Percentiles rank a stretch among this genome's conserved stretches.
Evolutionary conservation across 2,888 invertebrate genomes (phyloP).

Genomic region (Taenaris catops): DNA sequence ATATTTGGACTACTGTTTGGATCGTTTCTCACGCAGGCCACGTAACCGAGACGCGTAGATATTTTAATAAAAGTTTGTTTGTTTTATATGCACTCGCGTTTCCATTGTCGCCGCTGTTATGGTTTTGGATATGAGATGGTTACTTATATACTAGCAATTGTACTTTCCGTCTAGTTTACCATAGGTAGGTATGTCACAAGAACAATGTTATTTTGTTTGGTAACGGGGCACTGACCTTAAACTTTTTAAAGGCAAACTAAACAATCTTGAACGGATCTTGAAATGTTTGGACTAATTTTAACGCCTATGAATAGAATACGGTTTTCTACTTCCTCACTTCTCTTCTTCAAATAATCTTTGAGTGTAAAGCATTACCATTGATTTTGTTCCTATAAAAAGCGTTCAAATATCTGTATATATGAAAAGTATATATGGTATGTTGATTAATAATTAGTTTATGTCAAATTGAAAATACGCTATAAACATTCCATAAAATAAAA

Average conservation of each 20-base stretch:
- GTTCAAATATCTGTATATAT: too few species aligned
- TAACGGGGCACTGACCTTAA: constrained; percentile 8
- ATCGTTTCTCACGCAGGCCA: constrained; percentile 40
- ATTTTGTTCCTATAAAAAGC: too few species aligned
- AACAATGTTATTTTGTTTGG: constrained; percentile 1
- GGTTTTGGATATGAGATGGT: background rate
- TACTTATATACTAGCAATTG: background rate
- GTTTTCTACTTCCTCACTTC: too few species aligned
- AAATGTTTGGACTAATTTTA: too few species aligned
- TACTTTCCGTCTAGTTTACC: constrained; percentile 1
- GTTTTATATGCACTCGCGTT: constrained; percentile 44
- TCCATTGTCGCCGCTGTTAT: constrained; percentile 29
- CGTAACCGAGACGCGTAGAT: constrained; percentile 42
- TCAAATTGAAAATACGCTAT: too few species aligned
- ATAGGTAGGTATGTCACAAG: background rate
- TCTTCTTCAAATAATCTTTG: too few species aligned
- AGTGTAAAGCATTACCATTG: too few species aligned
- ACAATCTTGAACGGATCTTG: constrained; percentile 9
- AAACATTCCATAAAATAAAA: too few species aligned
- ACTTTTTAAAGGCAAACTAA: constrained; percentile 7
- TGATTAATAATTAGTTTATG: too few species aligned
- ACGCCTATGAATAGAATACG: too few species aligned
- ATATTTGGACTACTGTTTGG: too few species aligned
- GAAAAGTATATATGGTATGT: too few species aligned
- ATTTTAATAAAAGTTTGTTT: constrained; percentile 60